Conservation (phyloP, 2,888 invertebrate genomes). For the Brenthis hecate region DNA sequence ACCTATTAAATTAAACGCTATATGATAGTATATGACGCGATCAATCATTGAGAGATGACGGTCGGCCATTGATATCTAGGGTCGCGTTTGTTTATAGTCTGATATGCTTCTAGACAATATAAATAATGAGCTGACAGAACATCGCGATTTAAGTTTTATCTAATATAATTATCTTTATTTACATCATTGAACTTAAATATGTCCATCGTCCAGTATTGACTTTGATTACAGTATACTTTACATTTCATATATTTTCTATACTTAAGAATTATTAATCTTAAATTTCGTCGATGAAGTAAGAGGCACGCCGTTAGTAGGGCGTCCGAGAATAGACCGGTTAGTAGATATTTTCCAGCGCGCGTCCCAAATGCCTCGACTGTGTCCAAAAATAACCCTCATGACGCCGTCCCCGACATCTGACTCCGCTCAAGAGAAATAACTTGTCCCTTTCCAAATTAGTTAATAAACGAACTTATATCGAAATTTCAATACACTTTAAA, state of each 20-base stretch:
- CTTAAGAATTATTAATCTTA: constrained; percentile 25
- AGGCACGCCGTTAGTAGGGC: constrained; percentile 66
- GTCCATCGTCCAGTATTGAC: neutral
- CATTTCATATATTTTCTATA: neutral
- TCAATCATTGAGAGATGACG: constrained; percentile 29
- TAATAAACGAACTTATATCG: neutral
- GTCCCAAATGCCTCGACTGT: constrained; percentile 72
- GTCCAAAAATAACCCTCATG: constrained; percentile 70
- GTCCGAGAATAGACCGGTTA: constrained; percentile 70
- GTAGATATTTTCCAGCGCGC: constrained; percentile 74
- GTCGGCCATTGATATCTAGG: constrained; percentile 34
- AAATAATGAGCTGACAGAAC: constrained; percentile 29
- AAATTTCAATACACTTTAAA: neutral
- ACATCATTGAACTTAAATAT: constrained; percentile 14
- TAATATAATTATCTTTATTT: constrained; percentile 15
- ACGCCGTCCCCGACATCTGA: constrained; percentile 59
- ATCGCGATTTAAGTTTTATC: constrained; percentile 20
- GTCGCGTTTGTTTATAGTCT: constrained; percentile 31
- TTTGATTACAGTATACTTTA: neutral
- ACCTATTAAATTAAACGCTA: constrained; percentile 12
- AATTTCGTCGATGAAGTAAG: constrained; percentile 54
- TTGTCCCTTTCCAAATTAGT: constrained; percentile 10
- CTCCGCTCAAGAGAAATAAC: constrained; percentile 44
- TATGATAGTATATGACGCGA: constrained; percentile 13
- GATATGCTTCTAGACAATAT: constrained; percentile 22